phyloP scores from a whole-genome alignment of 1,140 invertebrate species.

The Leptonema lineaticorne region DNA sequence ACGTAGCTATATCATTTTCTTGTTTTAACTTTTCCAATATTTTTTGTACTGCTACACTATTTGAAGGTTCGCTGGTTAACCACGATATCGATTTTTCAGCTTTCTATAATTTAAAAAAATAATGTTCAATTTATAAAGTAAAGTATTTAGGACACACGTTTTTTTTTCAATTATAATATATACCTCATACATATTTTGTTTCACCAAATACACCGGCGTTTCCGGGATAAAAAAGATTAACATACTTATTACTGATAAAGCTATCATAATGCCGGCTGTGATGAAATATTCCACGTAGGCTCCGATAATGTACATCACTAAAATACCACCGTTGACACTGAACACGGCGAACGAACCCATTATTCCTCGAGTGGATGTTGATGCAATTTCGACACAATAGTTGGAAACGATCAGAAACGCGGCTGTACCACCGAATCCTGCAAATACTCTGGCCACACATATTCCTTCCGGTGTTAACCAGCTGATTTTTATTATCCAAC shows the following conservation, averaged over 20 bases:
- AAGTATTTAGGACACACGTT: neutral
- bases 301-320: constrained; percentile 60
- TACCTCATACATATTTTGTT: neutral
- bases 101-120: constrained; percentile 14
- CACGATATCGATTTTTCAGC: constrained; percentile 32
- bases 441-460: constrained; percentile 46
- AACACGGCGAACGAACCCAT: constrained; percentile 57
- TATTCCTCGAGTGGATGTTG: constrained; percentile 58
- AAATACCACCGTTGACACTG: constrained; percentile 59
- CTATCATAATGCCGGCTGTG: neutral
- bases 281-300: constrained; percentile 52
- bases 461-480: constrained; percentile 45
- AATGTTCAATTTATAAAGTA: neutral
- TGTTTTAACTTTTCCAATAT: constrained; percentile 2
- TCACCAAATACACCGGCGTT: neutral
- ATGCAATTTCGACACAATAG: constrained; percentile 62
- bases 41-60: neutral
- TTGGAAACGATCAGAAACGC: constrained; percentile 55
- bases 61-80: constrained; percentile 13
- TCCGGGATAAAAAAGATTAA: neutral
- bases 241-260: neutral
- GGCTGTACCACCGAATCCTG: constrained; percentile 55
- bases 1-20: neutral
- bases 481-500: constrained; percentile 50
- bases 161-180: neutral